Percentiles rank a stretch among this genome's conserved stretches.
These are phyloP conservation scores for Neocloeon triangulifer DNA, from an alignment of 1,140 invertebrate genomes.

Conservation along the genomic window DNA sequence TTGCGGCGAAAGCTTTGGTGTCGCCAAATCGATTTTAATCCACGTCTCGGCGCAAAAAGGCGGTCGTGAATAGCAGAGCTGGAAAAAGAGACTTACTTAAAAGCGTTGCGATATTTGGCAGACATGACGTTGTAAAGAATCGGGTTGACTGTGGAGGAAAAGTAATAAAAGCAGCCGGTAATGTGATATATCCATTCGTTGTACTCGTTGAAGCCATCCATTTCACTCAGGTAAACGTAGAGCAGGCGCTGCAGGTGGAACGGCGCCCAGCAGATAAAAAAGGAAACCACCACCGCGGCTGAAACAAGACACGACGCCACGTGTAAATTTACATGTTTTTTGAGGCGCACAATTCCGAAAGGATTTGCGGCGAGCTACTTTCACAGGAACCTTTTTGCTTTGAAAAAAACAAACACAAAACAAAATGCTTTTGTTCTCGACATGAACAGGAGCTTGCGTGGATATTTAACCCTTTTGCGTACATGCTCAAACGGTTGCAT, in stretches of 20 bases:
- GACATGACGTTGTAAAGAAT: slow-evolving; percentile 86
- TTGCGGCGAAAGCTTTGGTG: too few relatives aligned
- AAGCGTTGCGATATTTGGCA: slow-evolving; percentile 56
- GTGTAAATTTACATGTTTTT: slow-evolving; percentile 3
- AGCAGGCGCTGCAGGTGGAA: slow-evolving; percentile 80
- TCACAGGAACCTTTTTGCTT: background rate
- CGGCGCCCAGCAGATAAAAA: slow-evolving; percentile 92
- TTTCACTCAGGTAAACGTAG: slow-evolving; percentile 39
- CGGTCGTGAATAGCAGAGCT: too few relatives aligned
- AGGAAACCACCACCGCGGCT: slow-evolving; percentile 91
- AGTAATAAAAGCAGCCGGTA: slow-evolving; percentile 64
- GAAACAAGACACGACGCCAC: slow-evolving; percentile 19
- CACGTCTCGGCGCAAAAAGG: too few relatives aligned
- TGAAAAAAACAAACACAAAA: background rate
- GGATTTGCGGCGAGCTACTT: background rate
- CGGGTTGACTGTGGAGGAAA: slow-evolving; percentile 73
- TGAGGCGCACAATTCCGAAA: background rate
- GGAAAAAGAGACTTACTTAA: slow-evolving; percentile 32
- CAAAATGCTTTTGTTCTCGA: slow-evolving; percentile 2
- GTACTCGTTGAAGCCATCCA: slow-evolving; percentile 32
- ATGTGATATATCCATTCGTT: slow-evolving; percentile 62
- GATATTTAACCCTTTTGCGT: too few relatives aligned
- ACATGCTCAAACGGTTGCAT: too few relatives aligned
- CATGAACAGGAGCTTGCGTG: too few relatives aligned
- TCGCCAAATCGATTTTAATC: too few relatives aligned